phyloP scores from a whole-genome alignment of 2,888 invertebrate genomes.

The Andrena haemorrhoa region DNA sequence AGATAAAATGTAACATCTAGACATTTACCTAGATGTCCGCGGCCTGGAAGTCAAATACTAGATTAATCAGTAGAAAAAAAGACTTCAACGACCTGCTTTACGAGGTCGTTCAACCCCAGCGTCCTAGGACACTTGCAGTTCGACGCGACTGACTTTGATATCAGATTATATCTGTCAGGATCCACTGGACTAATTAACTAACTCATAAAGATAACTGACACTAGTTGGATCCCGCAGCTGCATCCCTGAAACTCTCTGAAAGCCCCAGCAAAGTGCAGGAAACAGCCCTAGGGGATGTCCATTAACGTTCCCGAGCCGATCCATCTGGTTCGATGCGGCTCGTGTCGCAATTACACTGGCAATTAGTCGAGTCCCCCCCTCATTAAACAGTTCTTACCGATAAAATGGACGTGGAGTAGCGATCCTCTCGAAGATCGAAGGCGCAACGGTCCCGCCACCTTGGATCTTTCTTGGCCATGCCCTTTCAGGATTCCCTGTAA shows the following conservation, averaged over 20 bases:
- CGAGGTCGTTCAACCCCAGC: background rate
- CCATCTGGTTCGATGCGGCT: slow-evolving; percentile 34
- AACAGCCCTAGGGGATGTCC: slow-evolving; percentile 28
- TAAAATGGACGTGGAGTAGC: background rate
- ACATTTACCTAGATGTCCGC: no score
- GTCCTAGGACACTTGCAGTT: background rate
- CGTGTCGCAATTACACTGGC: slow-evolving; percentile 17
- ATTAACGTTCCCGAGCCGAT: slow-evolving; percentile 35
- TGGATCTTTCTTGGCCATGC: background rate
- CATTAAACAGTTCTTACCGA: slow-evolving; percentile 3
- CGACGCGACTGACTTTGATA: slow-evolving; percentile 32
- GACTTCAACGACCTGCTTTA: background rate
- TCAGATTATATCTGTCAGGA: slow-evolving; percentile 7
- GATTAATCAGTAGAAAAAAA: no score
- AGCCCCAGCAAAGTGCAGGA: slow-evolving; percentile 28
- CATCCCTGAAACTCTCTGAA: slow-evolving; percentile 16
- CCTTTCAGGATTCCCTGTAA: background rate
- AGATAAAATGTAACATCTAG: no score
- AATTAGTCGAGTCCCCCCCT: slow-evolving; percentile 13
- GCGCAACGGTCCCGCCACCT: background rate
- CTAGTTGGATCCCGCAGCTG: slow-evolving; percentile 6
- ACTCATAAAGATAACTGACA: slow-evolving; percentile 27
- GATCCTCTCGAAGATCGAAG: background rate
- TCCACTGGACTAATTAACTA: slow-evolving; percentile 32
- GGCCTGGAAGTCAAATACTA: no score